Conservation (phyloP, 2,797 vertebrate genomes). For the Hipposideros larvatus region DNA sequence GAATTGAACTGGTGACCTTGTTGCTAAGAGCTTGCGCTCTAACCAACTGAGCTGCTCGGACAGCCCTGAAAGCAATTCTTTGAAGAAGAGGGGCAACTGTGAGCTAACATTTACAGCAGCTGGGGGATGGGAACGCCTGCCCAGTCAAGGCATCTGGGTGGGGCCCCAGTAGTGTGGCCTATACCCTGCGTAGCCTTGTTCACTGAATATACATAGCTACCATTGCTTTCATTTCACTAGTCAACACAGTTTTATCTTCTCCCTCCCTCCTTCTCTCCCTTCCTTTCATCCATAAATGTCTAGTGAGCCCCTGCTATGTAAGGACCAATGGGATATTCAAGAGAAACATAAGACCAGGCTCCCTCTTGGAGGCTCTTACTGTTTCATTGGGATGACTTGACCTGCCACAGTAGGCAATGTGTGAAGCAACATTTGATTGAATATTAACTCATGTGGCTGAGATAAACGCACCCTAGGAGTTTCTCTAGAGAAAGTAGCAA, state of each 20-base stretch:
- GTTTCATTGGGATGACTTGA: not conserved
- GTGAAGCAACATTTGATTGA: not conserved
- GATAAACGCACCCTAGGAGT: not conserved
- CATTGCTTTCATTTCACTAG: not conserved
- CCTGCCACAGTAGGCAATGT: not conserved
- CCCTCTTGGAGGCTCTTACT: not conserved
- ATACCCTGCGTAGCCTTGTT: too few relatives aligned
- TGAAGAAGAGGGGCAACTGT: not conserved
- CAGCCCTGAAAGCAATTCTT: not conserved
- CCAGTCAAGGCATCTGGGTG: not conserved
- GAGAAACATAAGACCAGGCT: not conserved
- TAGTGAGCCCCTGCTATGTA: not conserved
- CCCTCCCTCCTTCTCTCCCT: not conserved
- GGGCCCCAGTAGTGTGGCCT: fast-evolving
- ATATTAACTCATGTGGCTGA: not conserved
- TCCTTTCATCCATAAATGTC: not conserved
- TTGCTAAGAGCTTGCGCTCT: too few relatives aligned
- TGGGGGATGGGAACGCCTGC: too few relatives aligned
- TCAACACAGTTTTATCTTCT: not conserved
- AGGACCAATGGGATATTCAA: not conserved
- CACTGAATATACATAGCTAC: not conserved
- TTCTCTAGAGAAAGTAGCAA: not conserved
- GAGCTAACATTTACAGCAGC: not conserved
- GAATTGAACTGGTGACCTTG: too few relatives aligned
- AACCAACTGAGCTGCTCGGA: too few relatives aligned